Evolutionary conservation across 2,888 invertebrate genomes (phyloP).

Genomic region (Andrena dorsata): DNA sequence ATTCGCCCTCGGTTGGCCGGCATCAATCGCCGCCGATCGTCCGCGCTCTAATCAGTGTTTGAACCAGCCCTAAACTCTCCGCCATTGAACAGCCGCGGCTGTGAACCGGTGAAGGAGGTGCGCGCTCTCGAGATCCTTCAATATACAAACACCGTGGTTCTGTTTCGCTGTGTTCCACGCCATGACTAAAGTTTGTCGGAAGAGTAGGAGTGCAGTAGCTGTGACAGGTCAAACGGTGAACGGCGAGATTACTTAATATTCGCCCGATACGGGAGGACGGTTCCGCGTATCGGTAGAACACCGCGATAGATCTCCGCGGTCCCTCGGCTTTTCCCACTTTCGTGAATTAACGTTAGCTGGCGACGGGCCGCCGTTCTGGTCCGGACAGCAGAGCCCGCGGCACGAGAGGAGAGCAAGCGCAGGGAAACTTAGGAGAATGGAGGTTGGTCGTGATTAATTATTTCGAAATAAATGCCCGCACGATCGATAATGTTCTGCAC

Average conservation of each 20-base stretch:
- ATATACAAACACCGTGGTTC: constrained; percentile 68
- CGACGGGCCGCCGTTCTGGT: constrained; percentile 35
- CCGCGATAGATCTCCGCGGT: constrained; percentile 20
- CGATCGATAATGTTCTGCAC: constrained; percentile 47
- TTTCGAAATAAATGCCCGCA: constrained; percentile 44
- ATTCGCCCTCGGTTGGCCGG: neutral
- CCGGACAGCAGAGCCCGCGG: constrained; percentile 10
- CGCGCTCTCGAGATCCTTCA: constrained; percentile 65
- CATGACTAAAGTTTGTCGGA: constrained; percentile 77
- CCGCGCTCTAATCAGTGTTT: neutral
- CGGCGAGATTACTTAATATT: constrained; percentile 78
- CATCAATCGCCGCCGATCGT: neutral
- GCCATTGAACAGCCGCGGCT: constrained; percentile 54
- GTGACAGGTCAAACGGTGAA: constrained; percentile 77
- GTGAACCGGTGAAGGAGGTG: constrained; percentile 62
- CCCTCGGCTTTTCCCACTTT: constrained; percentile 14
- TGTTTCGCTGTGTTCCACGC: constrained; percentile 72
- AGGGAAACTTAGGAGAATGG: constrained; percentile 67
- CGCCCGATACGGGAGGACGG: constrained; percentile 56
- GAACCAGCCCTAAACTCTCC: constrained; percentile 51
- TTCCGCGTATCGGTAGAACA: constrained; percentile 42
- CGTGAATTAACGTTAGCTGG: constrained; percentile 35
- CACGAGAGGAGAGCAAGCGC: constrained; percentile 46
- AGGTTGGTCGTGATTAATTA: constrained; percentile 72
- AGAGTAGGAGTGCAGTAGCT: constrained; percentile 78